A percentile compares a stretch with the other conserved stretches of the same genome.
Evolutionary conservation across 2,113 vertebrate genomes (phyloP).

Genomic region (Regulus satrapa): DNA sequence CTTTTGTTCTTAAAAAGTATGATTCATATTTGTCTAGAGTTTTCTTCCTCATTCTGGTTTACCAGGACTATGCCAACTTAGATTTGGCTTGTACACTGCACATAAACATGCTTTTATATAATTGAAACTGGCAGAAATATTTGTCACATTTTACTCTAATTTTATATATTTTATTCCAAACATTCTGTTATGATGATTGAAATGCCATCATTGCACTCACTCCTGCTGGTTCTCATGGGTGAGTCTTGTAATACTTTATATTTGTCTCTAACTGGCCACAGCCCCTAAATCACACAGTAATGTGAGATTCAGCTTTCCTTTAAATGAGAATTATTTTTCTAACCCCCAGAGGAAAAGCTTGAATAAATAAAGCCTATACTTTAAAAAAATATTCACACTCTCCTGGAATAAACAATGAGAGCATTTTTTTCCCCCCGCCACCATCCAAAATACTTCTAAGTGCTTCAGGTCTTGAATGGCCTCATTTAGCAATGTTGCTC

Average conservation of each 20-base stretch:
- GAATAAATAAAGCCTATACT: background rate
- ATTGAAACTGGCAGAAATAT: background rate
- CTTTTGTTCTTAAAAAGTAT: background rate
- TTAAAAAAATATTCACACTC: background rate
- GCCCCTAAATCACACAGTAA: background rate
- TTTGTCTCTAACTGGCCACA: background rate
- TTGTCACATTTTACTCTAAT: constrained; percentile 1
- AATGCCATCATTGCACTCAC: background rate
- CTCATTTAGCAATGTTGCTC: background rate
- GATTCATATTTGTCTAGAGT: background rate
- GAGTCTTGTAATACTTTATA: background rate
- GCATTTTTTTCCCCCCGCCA: rapidly evolving
- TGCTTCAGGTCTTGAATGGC: background rate
- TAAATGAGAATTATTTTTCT: background rate
- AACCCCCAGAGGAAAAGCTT: background rate
- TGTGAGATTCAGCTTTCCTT: background rate
- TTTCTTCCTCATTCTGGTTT: background rate
- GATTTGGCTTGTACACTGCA: background rate
- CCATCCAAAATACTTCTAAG: background rate
- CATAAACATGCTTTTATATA: background rate
- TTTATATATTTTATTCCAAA: background rate
- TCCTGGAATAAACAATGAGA: background rate
- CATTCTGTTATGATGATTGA: background rate
- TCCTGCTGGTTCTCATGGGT: background rate
- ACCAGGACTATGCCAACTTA: background rate